Conservation (phyloP, 2,888 invertebrate genomes). For the Oegoconia quadripuncta region DNA sequence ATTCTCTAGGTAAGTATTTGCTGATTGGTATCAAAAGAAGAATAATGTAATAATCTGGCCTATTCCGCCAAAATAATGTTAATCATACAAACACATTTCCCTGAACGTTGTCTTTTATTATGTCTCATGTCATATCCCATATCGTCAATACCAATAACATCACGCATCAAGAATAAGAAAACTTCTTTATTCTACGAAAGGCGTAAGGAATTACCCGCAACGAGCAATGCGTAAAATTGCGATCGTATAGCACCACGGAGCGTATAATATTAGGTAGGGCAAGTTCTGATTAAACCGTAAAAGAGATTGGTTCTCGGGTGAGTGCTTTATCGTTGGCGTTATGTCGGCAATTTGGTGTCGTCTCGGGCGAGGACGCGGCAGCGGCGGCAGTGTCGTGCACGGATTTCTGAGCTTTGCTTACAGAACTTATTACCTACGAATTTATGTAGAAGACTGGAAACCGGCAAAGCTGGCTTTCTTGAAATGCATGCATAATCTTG, state of each 20-base stretch:
- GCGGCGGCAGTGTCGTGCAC: constrained; percentile 1
- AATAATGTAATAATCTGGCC: too few relatives aligned
- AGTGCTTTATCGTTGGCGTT: constrained; percentile 70
- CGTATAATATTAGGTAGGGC: constrained; percentile 47
- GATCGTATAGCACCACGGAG: constrained; percentile 33
- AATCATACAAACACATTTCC: too few relatives aligned
- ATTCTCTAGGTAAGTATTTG: too few relatives aligned
- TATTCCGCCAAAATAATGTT: too few relatives aligned
- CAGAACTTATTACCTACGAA: background rate
- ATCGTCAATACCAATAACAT: constrained; percentile 5
- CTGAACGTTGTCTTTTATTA: constrained; percentile 10
- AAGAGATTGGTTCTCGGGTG: constrained; percentile 72
- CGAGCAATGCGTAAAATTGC: constrained; percentile 43
- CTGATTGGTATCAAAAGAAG: constrained; percentile 1
- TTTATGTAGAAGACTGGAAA: too few relatives aligned
- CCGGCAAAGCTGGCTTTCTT: too few relatives aligned
- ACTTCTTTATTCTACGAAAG: constrained; percentile 3
- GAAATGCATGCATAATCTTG: too few relatives aligned
- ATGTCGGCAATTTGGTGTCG: constrained; percentile 62
- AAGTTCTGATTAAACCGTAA: constrained; percentile 74
- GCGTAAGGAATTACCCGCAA: constrained; percentile 21
- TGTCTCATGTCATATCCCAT: background rate
- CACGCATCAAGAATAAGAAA: constrained; percentile 5
- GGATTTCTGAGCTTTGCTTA: constrained; percentile 13
- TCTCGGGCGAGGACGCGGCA: constrained; percentile 25